A percentile compares a stretch with the other conserved stretches of the same genome.
phyloP scores from a whole-genome alignment of 1,140 invertebrate genomes.

The Lepidostoma basale region DNA sequence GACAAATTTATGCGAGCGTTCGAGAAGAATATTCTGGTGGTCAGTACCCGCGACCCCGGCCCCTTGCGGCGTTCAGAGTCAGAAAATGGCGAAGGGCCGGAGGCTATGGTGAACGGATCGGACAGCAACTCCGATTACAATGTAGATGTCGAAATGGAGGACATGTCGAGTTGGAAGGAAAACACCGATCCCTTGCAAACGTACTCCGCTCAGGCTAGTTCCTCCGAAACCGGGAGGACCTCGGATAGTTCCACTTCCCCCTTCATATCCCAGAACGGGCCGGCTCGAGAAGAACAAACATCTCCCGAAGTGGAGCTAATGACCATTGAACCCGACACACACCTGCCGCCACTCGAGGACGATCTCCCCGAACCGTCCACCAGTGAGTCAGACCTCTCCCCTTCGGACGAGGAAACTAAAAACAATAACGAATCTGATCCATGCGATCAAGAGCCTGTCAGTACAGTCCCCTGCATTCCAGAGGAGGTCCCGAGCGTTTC shows the following conservation, averaged over 20 bases:
- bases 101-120: slow-evolving; percentile 64
- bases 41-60: slow-evolving; percentile 91
- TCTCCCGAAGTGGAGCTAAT: slow-evolving; percentile 22
- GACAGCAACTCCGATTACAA: slow-evolving; percentile 68
- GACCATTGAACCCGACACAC: slow-evolving; percentile 16
- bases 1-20: slow-evolving; percentile 96
- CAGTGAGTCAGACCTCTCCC: slow-evolving; percentile 22
- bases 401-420: background rate
- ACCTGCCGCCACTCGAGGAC: background rate
- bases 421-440: slow-evolving; percentile 5
- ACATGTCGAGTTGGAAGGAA: slow-evolving; percentile 64
- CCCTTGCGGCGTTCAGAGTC: slow-evolving; percentile 62
- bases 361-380: slow-evolving; percentile 21
- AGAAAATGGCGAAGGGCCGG: slow-evolving; percentile 70
- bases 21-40: slow-evolving; percentile 93
- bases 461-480: background rate
- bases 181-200: slow-evolving; percentile 37
- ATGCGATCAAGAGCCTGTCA: slow-evolving; percentile 12
- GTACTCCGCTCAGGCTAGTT: slow-evolving; percentile 18
- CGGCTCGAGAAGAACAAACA: background rate
- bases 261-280: slow-evolving; percentile 16
- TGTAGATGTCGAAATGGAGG: slow-evolving; percentile 73
- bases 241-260: background rate
- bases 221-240: slow-evolving; percentile 2
- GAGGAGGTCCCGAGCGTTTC: background rate